Evolutionary conservation across 2,113 vertebrate genomes (phyloP), one percentile per base, ranked within the genome.

Genomic region (Leptocoma aspasia): DNA sequence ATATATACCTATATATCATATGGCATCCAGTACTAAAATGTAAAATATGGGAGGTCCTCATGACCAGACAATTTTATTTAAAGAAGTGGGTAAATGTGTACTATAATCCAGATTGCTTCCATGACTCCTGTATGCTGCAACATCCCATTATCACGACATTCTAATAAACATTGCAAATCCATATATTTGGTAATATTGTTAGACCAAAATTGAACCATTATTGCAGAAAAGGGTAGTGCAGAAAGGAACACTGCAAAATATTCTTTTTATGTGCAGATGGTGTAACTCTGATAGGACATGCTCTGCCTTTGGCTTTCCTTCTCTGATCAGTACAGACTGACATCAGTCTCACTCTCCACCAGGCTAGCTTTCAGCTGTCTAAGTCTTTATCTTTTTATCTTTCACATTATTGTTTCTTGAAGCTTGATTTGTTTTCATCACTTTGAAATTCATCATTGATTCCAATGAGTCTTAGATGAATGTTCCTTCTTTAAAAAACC

Each of bases 111-210:
- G 18, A 15, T 24, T 81, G 37, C 12, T 92, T 77, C 28, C 42
- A 7, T 50, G 11, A 31, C 18, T 87, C 22, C 7, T 81, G 4
- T 54, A 10, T 39, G 16, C 11, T 70, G 3, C 10, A 37, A 37
- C 5, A 78, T 16, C 13, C 5, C 0, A 0, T 56, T 68, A 59
- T 15, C 4, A 5, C 2, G 56, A 4, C 3, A n/a, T 56, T 56
- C 78, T 44, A 6, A 26, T 57, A 72, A 75, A 13, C 7, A 6
- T 7, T 68, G 33, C 13, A 56, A 72, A 84, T 50, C 10, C 13
- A 13, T 56, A 21, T 18, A 59, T 44, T 20, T 61, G 19, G 30
- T 52, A 37, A 65, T 21, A 63, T 8, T 68, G 4, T 80, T 72
- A 35, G 2, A 18, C 4, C 1, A 17, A 26, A 39, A 73, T 50